These are phyloP conservation scores for Heliothis virescens DNA, from an alignment of 1,140 invertebrate genomes.

Conservation along the genomic window DNA sequence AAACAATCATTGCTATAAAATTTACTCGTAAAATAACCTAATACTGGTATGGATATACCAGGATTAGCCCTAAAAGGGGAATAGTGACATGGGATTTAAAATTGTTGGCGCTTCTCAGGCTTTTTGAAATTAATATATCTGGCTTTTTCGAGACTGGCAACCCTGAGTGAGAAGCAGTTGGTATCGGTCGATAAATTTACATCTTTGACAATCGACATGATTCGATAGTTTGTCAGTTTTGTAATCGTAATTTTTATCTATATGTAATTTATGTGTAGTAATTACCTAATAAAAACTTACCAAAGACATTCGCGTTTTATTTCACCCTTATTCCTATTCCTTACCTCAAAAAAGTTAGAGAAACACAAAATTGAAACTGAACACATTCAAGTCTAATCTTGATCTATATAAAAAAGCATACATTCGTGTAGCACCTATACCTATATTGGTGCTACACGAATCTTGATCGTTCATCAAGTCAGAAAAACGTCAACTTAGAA, in stretches of 20 bases:
- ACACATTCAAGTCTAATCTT: too few species aligned
- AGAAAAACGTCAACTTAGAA: too few species aligned
- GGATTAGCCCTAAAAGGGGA: neutral
- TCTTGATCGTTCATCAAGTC: too few species aligned
- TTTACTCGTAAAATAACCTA: neutral
- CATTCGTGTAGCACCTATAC: too few species aligned
- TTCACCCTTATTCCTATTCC: slow-evolving; percentile 16
- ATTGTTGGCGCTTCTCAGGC: neutral
- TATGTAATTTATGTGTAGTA: slow-evolving; percentile 60
- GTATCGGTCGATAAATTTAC: neutral
- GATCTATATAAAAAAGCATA: too few species aligned
- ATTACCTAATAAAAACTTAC: slow-evolving; percentile 70
- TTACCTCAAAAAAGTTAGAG: too few species aligned
- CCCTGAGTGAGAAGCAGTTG: slow-evolving; percentile 15
- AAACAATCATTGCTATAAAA: slow-evolving; percentile 4
- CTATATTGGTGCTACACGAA: too few species aligned
- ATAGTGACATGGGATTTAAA: neutral
- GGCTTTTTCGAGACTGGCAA: slow-evolving; percentile 23
- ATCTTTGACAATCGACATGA: slow-evolving; percentile 11
- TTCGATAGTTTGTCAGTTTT: slow-evolving; percentile 68
- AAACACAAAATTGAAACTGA: neutral
- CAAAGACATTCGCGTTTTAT: slow-evolving; percentile 70
- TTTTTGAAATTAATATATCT: slow-evolving; percentile 4
- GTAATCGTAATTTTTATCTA: slow-evolving; percentile 66
- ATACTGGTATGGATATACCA: neutral